These are phyloP conservation scores for Tetragnatha montana DNA, from an alignment of 2,888 invertebrate genomes.

Conservation along the genomic window DNA sequence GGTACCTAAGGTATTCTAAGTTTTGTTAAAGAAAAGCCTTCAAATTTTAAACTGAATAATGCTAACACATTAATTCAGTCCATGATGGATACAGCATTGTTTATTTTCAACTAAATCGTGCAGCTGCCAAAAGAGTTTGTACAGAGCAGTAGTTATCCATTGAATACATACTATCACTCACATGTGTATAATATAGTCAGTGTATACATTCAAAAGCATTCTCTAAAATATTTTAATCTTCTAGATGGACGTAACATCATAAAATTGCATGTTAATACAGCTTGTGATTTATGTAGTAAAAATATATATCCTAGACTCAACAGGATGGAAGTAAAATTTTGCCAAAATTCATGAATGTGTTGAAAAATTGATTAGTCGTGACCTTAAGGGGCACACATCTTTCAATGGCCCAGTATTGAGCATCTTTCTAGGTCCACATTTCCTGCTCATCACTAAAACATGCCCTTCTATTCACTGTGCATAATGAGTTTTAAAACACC, in stretches of 20 bases:
- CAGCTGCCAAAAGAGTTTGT: constrained; percentile 68
- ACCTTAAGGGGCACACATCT: too few species aligned
- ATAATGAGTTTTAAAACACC: too few species aligned
- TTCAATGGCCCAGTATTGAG: too few species aligned
- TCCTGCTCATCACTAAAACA: too few species aligned
- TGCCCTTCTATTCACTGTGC: too few species aligned
- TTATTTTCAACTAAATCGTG: constrained; percentile 53
- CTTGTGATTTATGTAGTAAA: constrained; percentile 24
- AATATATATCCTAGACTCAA: constrained; percentile 25
- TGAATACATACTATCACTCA: constrained; percentile 28
- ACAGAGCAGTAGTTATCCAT: constrained; percentile 55
- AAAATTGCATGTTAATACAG: constrained; percentile 4
- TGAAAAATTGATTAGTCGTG: too few species aligned
- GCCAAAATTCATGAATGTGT: not conserved
- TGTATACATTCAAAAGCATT: constrained; percentile 50
- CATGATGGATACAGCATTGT: constrained; percentile 9
- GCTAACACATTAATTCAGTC: too few species aligned
- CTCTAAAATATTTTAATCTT: constrained; percentile 48
- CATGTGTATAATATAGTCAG: constrained; percentile 26
- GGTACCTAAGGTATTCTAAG: too few species aligned
- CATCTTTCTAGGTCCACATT: too few species aligned
- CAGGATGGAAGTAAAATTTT: constrained; percentile 9
- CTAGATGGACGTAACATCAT: constrained; percentile 42
- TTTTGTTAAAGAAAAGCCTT: too few species aligned
- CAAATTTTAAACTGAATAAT: too few species aligned